A percentile compares a stretch with the other conserved stretches of the same genome.
phyloP scores from a whole-genome alignment of 2,113 vertebrate species.

The Arothron firmamentum region DNA sequence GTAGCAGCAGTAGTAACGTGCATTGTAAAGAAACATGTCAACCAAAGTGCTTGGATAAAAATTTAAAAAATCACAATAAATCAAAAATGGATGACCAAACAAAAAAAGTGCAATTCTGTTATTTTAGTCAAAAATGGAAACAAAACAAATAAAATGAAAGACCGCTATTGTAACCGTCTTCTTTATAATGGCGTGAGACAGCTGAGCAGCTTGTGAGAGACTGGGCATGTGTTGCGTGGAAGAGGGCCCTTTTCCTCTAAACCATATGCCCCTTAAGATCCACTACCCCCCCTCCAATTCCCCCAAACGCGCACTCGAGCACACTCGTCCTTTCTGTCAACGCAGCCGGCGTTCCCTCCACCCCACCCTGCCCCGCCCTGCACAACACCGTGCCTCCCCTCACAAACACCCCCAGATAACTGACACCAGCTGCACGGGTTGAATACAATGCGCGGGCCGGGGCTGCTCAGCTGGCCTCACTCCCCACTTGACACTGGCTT shows the following conservation, averaged over 20 bases:
- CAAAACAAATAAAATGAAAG: not conserved
- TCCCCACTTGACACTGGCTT: conserved; percentile 75
- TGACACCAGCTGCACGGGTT: conserved; percentile 70
- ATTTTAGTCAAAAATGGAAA: not conserved
- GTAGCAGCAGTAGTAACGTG: not conserved
- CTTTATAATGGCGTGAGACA: conserved; percentile 26
- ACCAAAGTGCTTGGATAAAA: not conserved
- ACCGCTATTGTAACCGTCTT: not conserved
- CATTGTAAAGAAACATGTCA: not conserved
- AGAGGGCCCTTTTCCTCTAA: conserved; percentile 30
- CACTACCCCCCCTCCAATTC: conserved; percentile 18
- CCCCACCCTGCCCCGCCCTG: not conserved
- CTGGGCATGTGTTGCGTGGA: conserved; percentile 54
- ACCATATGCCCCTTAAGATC: conserved; percentile 59
- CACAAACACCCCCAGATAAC: conserved; percentile 52
- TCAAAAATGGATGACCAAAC: not conserved
- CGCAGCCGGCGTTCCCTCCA: conserved; percentile 17
- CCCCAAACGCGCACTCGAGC: conserved; percentile 39
- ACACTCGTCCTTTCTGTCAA: conserved; percentile 44
- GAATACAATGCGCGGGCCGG: conserved; percentile 62
- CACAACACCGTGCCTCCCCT: conserved; percentile 4
- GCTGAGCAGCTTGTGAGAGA: conserved; percentile 63
- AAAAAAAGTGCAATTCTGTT: not conserved
- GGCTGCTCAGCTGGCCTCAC: conserved; percentile 74
- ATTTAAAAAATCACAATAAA: no score